Evolutionary conservation across 2,888 invertebrate species (phyloP), one percentile per base, ranked within the genome.

Genomic region (Folsomia candida): DNA sequence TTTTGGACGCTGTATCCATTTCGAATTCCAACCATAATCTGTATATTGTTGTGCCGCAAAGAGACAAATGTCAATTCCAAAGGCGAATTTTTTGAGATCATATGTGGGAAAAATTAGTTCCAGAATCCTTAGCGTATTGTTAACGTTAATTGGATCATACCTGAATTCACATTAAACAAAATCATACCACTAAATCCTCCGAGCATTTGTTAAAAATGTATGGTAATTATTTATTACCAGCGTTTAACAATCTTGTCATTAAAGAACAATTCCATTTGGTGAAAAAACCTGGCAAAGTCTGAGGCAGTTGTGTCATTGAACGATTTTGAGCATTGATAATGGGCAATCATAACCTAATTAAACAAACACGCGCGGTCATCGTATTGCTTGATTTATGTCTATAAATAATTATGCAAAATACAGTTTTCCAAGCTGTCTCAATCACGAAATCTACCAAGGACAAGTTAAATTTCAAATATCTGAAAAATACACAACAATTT

Each of bases 401-500:
- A n/a, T n/a, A n/a, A n/a, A n/a, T n/a, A n/a, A n/a, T n/a, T n/a
- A n/a, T n/a, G n/a, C n/a, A n/a, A n/a, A n/a, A n/a, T n/a, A n/a
- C 58, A 11, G 68, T 68, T 68, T 76, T 76, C 74, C 74, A 76
- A 2, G 76, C 72, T 51, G 71, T 54, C 51, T 76, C 76, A 11
- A 74, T 58, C 2, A 76, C 71, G 54, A 72, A 66, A 54, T 76
- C 76, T 20, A 72, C 68, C 25, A 71, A 62, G 20, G 71, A 71
- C 6, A 65, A 22, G 25, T 74, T 71, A 57, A 69, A 76, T n/a
- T 72, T 70, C 4, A 74, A 51, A 29, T 65, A 59, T 9, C 70
- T 64, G n/a, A n/a, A n/a, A n/a, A n/a, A n/a, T n/a, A n/a, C n/a
- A n/a, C n/a, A n/a, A n/a, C n/a, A n/a, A n/a, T n/a, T n/a, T n/a